A percentile compares a stretch with the other conserved stretches of the same genome.
These are phyloP conservation scores for Callimorpha dominula DNA, from an alignment of 2,888 invertebrate genomes.

Conservation along the genomic window DNA sequence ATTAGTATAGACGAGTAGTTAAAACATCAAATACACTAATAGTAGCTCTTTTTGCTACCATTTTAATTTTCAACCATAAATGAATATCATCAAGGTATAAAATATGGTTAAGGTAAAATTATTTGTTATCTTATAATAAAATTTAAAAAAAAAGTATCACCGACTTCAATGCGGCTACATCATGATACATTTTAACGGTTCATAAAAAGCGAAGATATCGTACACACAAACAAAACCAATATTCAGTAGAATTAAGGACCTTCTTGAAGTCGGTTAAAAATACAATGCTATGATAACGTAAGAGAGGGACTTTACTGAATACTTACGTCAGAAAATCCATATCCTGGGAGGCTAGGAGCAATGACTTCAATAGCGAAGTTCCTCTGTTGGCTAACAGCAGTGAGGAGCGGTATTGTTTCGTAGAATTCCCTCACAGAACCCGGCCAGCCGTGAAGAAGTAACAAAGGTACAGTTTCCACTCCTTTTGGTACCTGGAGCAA, in stretches of 20 bases:
- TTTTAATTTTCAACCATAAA: background rate
- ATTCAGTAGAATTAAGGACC: too few species aligned
- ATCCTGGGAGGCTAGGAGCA: conserved; percentile 86
- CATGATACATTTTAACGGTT: too few species aligned
- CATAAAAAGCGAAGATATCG: too few species aligned
- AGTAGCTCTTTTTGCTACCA: too few species aligned
- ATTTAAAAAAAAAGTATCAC: too few species aligned
- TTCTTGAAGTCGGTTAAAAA: background rate
- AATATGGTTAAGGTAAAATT: too few species aligned
- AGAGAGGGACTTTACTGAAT: background rate
- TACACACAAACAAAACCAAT: too few species aligned
- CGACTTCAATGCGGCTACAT: too few species aligned
- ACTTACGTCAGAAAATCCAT: conserved; percentile 77
- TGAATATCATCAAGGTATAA: background rate
- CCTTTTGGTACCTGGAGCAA: conserved; percentile 54
- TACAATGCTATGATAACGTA: background rate
- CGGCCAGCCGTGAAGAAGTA: conserved; percentile 94
- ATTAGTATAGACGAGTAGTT: too few species aligned
- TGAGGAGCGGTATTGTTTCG: conserved; percentile 89
- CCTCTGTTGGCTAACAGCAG: conserved; percentile 79
- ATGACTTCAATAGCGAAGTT: conserved; percentile 89
- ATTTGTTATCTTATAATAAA: too few species aligned
- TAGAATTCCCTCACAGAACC: conserved; percentile 93
- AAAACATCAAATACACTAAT: too few species aligned
- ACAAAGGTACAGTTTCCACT: conserved; percentile 87